These are phyloP conservation scores for Phoenicopterus ruber DNA, from an alignment of 2,113 vertebrate genomes.

Conservation along the genomic window DNA sequence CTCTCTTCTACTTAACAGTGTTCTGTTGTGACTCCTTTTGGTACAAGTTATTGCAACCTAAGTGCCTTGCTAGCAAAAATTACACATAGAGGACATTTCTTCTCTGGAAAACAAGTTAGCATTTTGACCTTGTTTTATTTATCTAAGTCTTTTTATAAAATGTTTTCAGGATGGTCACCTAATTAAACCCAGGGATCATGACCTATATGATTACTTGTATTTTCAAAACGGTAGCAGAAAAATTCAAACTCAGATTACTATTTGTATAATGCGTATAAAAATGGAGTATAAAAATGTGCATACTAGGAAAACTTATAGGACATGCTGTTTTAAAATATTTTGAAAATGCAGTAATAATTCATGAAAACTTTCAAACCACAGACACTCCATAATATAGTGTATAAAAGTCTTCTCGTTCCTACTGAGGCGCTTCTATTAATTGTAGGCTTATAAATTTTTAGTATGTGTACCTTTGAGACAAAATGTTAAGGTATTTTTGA, in stretches of 20 bases:
- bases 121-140: conserved; percentile 38
- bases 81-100: not conserved
- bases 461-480: not conserved
- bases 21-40: not conserved
- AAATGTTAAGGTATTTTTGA: not conserved
- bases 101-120: not conserved
- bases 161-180: not conserved
- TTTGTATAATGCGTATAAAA: not conserved
- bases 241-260: not conserved
- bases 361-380: not conserved
- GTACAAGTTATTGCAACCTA: not conserved
- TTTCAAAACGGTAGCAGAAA: conserved; percentile 14
- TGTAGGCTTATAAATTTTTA: not conserved
- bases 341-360: not conserved
- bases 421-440: not conserved
- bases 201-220: not conserved
- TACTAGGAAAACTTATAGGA: not conserved
- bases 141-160: not conserved
- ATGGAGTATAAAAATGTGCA: not conserved
- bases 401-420: not conserved
- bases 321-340: not conserved
- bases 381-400: accelerated
- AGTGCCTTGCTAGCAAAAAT: not conserved
- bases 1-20: not conserved
- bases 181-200: conserved; percentile 18